Percentiles rank a stretch among this genome's conserved stretches.
Conservation (phyloP, 2,888 invertebrate species). For the Palloptera scutellata region DNA sequence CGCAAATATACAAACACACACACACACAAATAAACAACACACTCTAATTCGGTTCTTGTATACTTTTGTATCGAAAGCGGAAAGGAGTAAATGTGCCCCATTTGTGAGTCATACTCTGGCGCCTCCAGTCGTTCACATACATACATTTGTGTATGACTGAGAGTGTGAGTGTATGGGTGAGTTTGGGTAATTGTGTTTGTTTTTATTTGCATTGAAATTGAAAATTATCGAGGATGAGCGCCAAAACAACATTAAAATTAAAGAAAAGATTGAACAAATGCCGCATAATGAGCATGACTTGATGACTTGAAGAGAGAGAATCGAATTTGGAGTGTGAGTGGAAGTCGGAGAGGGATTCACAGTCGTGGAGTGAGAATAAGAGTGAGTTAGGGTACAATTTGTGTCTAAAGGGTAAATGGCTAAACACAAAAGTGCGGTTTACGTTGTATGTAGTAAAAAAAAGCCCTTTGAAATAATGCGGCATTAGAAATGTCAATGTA, state of each 20-base stretch:
- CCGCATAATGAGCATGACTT: neutral
- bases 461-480: too few species aligned
- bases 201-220: slow-evolving; percentile 28
- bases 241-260: neutral
- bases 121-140: neutral
- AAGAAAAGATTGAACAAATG: neutral
- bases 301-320: too few species aligned
- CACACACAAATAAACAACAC: neutral
- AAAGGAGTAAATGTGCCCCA: neutral
- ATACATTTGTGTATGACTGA: neutral
- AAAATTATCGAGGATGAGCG: slow-evolving; percentile 17
- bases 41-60: neutral
- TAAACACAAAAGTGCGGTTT: too few species aligned
- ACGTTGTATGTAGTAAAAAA: too few species aligned
- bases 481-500: too few species aligned
- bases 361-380: too few species aligned
- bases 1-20: neutral
- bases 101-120: neutral
- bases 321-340: neutral
- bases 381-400: too few species aligned
- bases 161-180: neutral
- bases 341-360: too few species aligned
- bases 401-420: too few species aligned
- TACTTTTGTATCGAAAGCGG: neutral
- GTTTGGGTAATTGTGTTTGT: slow-evolving; percentile 23